These are phyloP conservation scores for Agrochola circellaris DNA, from an alignment of 2,888 invertebrate genomes.

Conservation along the genomic window DNA sequence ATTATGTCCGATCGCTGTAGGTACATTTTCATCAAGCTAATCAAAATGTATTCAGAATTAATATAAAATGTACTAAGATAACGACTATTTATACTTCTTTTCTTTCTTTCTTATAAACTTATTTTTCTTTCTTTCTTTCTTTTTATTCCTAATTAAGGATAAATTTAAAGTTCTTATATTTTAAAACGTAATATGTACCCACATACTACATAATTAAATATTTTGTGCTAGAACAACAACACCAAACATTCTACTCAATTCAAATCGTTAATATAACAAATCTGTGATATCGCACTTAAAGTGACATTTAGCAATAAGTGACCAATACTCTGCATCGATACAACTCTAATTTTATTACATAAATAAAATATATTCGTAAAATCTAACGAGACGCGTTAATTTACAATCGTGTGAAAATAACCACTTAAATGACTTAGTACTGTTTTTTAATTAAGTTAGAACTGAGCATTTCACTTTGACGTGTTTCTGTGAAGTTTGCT, in stretches of 20 bases:
- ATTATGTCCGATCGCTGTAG: not conserved
- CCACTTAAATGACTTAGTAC: conserved; percentile 66
- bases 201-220: not conserved
- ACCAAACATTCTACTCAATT: not conserved
- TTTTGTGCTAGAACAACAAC: conserved; percentile 1
- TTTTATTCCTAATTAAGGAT: not conserved
- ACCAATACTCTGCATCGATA: conserved; percentile 1
- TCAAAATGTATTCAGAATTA: too few relatives aligned
- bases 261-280: conserved; percentile 5
- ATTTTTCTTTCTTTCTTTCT: not conserved
- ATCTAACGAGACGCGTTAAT: conserved; percentile 41
- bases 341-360: conserved; percentile 45
- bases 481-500: conserved; percentile 57
- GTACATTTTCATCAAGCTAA: not conserved
- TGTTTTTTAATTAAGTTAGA: conserved; percentile 64
- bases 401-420: conserved; percentile 69
- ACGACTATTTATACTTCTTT: too few relatives aligned
- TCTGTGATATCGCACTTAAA: conserved; percentile 9
- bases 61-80: not conserved
- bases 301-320: conserved; percentile 33
- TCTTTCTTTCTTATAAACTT: not conserved
- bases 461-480: conserved; percentile 63
- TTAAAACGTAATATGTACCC: not conserved
- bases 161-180: not conserved
- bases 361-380: conserved; percentile 39